Evolutionary conservation across 2,888 invertebrate species (phyloP), one percentile per base, ranked within the genome.

Genomic region (Eupithecia pulchellata): DNA sequence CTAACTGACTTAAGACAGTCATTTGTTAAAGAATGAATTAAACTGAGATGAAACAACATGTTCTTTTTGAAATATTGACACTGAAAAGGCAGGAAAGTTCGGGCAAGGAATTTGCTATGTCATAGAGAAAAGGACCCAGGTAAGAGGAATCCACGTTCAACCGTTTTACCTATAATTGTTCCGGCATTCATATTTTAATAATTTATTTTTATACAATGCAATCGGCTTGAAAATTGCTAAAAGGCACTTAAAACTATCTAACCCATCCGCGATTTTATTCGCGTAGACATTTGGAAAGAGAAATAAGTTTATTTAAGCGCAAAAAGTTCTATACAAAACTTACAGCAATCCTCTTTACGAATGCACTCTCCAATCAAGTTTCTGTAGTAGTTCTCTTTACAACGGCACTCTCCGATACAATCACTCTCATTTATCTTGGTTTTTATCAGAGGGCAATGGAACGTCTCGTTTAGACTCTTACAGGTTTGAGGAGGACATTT

Each of bases 401-500:
- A 79, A 14, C 75, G 71, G 57, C 80, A 79, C 57, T 66, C 55
- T 8, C 68, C 72, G n/a, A 57, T 63, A 36, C 79, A 78, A 25
- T 66, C 61, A 0, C 66, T 25, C 39, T 60, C 47, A n/a, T 72
- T 61, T 25, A 32, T 67, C 29, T 68, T 60, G 4, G 34, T 62
- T 65, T 62, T 65, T n/a, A 58, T 66, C 57, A 58, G 47, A 70
- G 75, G 75, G 39, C 73, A 75, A 55, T 42, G 47, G 55, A 47
- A 69, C 13, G 58, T 73, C 13, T 63, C 14, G 27, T 68, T 78
- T 13, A 82, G 75, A 29, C 75, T 78, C 14, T 78, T 79, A 71
- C 86, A 86, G 1, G 76, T 79, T 74, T 80, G 78, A 6, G 80
- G 79, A 1, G 75, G 71, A 11, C 78, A 79, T 0, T 29, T 61